phyloP scores from a whole-genome alignment of 1,140 invertebrate genomes.

The Micrasema longulum region DNA sequence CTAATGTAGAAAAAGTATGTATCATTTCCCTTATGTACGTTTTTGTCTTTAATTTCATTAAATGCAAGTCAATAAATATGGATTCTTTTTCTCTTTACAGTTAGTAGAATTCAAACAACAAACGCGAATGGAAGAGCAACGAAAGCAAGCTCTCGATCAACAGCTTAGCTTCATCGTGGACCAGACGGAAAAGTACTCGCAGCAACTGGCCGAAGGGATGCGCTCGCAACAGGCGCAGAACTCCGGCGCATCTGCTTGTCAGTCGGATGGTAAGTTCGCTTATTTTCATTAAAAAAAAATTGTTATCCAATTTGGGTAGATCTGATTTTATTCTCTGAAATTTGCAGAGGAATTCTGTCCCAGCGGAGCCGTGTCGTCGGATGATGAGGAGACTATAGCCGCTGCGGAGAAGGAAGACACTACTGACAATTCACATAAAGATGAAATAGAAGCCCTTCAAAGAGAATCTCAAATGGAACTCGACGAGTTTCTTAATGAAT shows the following conservation, averaged over 20 bases:
- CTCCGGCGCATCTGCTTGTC: constrained; percentile 61
- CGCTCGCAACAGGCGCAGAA: constrained; percentile 64
- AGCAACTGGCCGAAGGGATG: constrained; percentile 86
- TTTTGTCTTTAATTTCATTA: too few species aligned
- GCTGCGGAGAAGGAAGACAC: constrained; percentile 85
- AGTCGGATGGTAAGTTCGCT: constrained; percentile 64
- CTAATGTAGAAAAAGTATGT: constrained; percentile 91
- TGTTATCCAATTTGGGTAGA: too few species aligned
- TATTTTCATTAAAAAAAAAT: too few species aligned
- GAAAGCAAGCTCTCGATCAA: constrained; percentile 95
- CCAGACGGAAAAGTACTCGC: constrained; percentile 98
- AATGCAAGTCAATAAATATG: too few species aligned
- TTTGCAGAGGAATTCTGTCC: constrained; percentile 84
- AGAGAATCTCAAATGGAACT: constrained; percentile 92
- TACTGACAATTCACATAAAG: constrained; percentile 72
- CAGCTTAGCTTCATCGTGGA: constrained; percentile 99
- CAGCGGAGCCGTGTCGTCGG: constrained; percentile 78
- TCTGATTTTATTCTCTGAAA: too few species aligned
- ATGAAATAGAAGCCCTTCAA: constrained; percentile 89
- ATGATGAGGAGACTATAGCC: constrained; percentile 97
- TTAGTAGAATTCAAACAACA: constrained; percentile 96
- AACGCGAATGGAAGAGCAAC: constrained; percentile 91
- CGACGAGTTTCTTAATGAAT: constrained; percentile 83
- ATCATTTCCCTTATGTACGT: constrained; percentile 15
- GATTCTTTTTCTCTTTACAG: constrained; percentile 63